These are phyloP conservation scores for Hypotaenidia philippensis DNA, from an alignment of 2,797 vertebrate species.

Conservation along the genomic window DNA sequence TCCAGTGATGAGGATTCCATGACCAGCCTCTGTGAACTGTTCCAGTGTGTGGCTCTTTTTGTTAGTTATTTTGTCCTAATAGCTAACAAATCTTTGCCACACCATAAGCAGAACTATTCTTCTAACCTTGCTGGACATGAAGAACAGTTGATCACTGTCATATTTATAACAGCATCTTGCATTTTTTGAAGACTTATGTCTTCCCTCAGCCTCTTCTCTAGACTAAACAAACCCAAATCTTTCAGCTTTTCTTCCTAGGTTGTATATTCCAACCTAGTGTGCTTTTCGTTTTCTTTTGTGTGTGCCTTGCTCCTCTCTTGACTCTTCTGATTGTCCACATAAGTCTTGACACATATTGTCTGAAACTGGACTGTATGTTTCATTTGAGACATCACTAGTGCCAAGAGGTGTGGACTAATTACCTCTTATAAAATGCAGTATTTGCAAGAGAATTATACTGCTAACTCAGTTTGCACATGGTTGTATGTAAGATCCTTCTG, in stretches of 20 bases:
- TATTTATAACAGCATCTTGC: constrained; percentile 54
- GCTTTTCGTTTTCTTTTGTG: not conserved
- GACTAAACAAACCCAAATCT: constrained; percentile 67
- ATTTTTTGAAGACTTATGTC: constrained; percentile 68
- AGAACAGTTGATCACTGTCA: constrained; percentile 64
- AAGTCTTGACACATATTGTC: not conserved
- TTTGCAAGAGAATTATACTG: not conserved
- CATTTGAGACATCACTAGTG: not conserved
- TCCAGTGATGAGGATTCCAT: constrained; percentile 61
- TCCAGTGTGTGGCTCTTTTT: constrained; percentile 53
- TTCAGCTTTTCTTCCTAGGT: constrained; percentile 50
- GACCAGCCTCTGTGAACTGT: not conserved
- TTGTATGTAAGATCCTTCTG: not conserved
- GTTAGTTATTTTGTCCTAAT: constrained; percentile 52
- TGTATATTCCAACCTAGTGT: not conserved
- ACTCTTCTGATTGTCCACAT: not conserved
- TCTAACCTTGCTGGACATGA: constrained; percentile 61
- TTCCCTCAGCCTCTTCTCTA: constrained; percentile 50
- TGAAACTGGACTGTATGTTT: not conserved
- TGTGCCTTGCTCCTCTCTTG: not conserved
- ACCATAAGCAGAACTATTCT: not conserved
- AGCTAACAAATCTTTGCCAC: constrained; percentile 56
- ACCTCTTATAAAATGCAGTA: not conserved
- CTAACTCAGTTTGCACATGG: not conserved
- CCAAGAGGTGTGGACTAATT: not conserved